Conservation (phyloP, 2,113 vertebrate species). For the Embiotoca jacksoni region DNA sequence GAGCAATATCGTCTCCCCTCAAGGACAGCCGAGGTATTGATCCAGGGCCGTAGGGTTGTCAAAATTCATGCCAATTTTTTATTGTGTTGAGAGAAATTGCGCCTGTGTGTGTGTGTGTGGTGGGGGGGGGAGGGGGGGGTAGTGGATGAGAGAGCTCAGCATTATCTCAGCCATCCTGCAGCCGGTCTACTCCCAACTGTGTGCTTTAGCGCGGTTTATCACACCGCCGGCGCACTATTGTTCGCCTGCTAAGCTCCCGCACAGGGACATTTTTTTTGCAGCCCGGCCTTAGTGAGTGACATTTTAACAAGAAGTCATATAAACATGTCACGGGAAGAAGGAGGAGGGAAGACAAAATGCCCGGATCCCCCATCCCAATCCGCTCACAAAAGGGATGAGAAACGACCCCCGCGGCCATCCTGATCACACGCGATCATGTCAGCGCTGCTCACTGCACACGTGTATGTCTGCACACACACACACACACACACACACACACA, state of each 20-base stretch:
- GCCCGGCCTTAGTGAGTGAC: conserved; percentile 63
- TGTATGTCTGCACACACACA: conserved; percentile 12
- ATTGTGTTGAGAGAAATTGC: conserved; percentile 61
- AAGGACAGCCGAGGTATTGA: conserved; percentile 47
- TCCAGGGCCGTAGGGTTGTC: conserved; percentile 49
- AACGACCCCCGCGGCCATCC: conserved; percentile 53
- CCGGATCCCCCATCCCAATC: conserved; percentile 52
- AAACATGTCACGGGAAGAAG: conserved; percentile 63
- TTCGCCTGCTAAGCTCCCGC: conserved; percentile 53
- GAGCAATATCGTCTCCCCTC: conserved; percentile 55
- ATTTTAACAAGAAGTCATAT: conserved; percentile 76
- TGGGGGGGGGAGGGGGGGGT: neutral
- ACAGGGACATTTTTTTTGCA: conserved; percentile 52
- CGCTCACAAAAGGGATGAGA: conserved; percentile 50
- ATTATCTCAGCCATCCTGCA: conserved; percentile 51
- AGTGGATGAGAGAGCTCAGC: conserved; percentile 6
- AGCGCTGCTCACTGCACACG: conserved; percentile 25
- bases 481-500: conserved; percentile 11
- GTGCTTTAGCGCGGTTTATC: conserved; percentile 62
- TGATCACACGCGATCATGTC: conserved; percentile 78
- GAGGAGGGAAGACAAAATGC: conserved; percentile 62
- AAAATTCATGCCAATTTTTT: conserved; percentile 53
- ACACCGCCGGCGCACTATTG: conserved; percentile 48
- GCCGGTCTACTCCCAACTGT: conserved; percentile 39
- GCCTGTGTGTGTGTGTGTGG: neutral